Conservation (phyloP, 2,888 invertebrate genomes). For the Eustalomyia histrio region DNA sequence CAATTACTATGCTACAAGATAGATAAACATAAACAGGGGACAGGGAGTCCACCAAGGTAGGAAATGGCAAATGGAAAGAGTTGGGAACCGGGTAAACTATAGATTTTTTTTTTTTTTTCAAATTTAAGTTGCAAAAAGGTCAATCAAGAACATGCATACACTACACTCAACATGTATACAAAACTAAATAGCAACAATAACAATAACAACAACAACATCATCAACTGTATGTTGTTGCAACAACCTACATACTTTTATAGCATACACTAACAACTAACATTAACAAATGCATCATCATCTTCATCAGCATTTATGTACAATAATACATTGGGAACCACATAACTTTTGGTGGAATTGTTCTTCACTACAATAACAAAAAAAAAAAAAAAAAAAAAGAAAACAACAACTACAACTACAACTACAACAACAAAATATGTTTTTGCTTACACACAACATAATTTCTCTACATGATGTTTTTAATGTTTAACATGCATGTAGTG, state of each 20-base stretch:
- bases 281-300: slow-evolving; percentile 52
- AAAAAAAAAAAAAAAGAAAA: too few species aligned
- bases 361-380: not conserved
- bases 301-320: slow-evolving; percentile 25
- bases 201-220: slow-evolving; percentile 28
- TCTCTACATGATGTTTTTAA: slow-evolving; percentile 65
- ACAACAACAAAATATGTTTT: slow-evolving; percentile 23
- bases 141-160: slow-evolving; percentile 62
- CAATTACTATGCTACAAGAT: slow-evolving; percentile 44
- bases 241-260: slow-evolving; percentile 48
- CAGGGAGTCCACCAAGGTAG: not conserved
- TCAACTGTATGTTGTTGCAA: slow-evolving; percentile 47
- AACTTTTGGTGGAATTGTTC: slow-evolving; percentile 49
- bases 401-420: too few species aligned
- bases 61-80: not conserved
- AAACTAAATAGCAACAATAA: slow-evolving; percentile 11
- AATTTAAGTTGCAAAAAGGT: slow-evolving; percentile 55
- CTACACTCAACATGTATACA: slow-evolving; percentile 52
- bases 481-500: slow-evolving; percentile 68
- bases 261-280: slow-evolving; percentile 21
- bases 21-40: slow-evolving; percentile 27
- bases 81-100: slow-evolving; percentile 1
- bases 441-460: slow-evolving; percentile 57
- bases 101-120: not conserved
- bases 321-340: slow-evolving; percentile 35